A percentile compares a stretch with the other conserved stretches of the same genome.
These are phyloP conservation scores for Calameuta idolon DNA, from an alignment of 2,888 invertebrate species.

Conservation along the genomic window DNA sequence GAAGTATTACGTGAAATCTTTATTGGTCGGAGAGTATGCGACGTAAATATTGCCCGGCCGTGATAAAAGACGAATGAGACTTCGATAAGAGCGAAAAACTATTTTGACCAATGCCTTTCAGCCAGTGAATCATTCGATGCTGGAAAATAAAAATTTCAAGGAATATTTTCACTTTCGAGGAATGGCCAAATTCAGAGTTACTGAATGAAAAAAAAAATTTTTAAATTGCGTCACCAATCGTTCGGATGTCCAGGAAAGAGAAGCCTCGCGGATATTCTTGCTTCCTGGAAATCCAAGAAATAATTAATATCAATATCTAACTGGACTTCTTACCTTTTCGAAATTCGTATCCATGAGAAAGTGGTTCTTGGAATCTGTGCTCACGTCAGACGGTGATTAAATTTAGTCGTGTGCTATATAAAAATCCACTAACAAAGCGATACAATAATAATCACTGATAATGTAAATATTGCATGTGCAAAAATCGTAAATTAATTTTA, in stretches of 20 bases:
- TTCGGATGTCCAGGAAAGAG: background rate
- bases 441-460: too few relatives aligned
- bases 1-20: background rate
- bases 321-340: background rate
- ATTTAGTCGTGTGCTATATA: background rate
- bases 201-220: too few relatives aligned
- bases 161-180: background rate
- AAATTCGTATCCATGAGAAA: background rate
- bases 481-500: too few relatives aligned
- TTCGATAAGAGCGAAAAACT: background rate
- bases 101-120: background rate
- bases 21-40: background rate
- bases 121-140: background rate
- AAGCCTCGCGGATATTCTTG: background rate
- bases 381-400: background rate
- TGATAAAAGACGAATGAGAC: background rate
- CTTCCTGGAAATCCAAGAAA: background rate
- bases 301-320: background rate
- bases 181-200: background rate
- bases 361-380: background rate
- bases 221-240: background rate
- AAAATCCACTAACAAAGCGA: background rate
- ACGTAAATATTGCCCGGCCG: background rate
- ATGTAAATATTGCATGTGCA: too few relatives aligned
- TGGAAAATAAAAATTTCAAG: background rate